Base-by-base conservation (phyloP, 2,888 invertebrate species). In the Lamellibrachia satsuma region DNA sequence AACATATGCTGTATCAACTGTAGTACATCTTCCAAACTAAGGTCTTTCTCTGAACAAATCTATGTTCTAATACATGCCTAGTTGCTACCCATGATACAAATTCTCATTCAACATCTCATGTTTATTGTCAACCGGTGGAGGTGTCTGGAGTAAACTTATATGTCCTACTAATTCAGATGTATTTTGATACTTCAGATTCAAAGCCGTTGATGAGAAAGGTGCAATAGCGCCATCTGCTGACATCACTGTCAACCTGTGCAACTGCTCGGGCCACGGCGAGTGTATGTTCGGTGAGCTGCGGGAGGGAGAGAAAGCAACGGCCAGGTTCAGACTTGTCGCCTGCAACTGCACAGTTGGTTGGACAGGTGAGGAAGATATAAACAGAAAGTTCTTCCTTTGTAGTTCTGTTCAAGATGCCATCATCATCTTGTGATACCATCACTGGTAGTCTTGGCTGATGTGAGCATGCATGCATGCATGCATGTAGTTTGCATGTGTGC, bases 281-380 rank as follows among this genome's bases (percentile, higher is more conserved):
- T 75, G 75, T 75, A 15, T 22, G 22, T 75, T 75, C 75, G 6
- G 75, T 75, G 75, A 75, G 75, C 22, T 75, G 75, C 75, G 75
- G 75, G 75, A 75, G 75, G 75, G 75, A 75, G 75, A 75, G 75
- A 75, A 75, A 75, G 22, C 22, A 75, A 75, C n/a, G 75, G 75
- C 75, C 75, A 75, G 75, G 75, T 75, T 75, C 75, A 75, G 75
- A 75, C 75, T 75, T 22, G 75, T 75, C 75, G 75, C 75, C 75
- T 75, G 75, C 75, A 75, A 75, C 75, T 75, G 75, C 75, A 75
- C 75, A 75, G 75, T 75, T 75, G 75, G 75, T 75, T 75, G 75
- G 75, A 75, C 75, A 75, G 75, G 75, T 75, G 75, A 75, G 75
- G n/a, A 4, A 75, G 6, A n/a, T 75, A 1, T 22, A 0, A 75